Conservation (phyloP, 64 coral and sea anemone species). For the Dendronephthya gigantea region DNA sequence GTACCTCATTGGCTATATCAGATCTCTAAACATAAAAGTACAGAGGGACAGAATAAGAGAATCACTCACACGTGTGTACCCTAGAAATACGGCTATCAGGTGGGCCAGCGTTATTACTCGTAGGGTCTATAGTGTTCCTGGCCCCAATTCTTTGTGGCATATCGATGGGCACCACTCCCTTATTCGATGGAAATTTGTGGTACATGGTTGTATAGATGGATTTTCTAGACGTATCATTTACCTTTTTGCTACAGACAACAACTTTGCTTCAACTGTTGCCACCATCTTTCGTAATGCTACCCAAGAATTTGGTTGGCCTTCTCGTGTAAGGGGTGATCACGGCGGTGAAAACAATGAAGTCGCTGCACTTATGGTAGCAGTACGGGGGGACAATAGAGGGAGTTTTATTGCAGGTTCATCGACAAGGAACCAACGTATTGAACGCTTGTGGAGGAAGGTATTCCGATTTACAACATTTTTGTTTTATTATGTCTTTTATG, state of each 20-base stretch:
- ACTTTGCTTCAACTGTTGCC: slow-evolving; percentile 28
- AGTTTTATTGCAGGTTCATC: slow-evolving; percentile 42
- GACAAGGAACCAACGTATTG: slow-evolving; percentile 44
- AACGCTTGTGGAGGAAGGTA: slow-evolving; percentile 39
- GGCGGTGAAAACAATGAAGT: slow-evolving; percentile 33
- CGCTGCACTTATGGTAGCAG: slow-evolving; percentile 4
- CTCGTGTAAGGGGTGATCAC: slow-evolving; percentile 29
- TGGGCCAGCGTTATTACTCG: slow-evolving; percentile 28
- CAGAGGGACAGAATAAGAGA: slow-evolving; percentile 22
- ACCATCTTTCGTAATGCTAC: slow-evolving; percentile 22
- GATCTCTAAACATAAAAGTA: slow-evolving; percentile 11
- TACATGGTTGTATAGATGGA: neutral
- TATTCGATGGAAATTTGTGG: neutral
- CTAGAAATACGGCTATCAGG: slow-evolving; percentile 9
- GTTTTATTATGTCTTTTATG: slow-evolving; percentile 41
- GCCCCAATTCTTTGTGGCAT: slow-evolving; percentile 41
- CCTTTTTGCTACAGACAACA: slow-evolving; percentile 34
- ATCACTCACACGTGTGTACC: slow-evolving; percentile 22
- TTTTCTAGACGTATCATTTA: slow-evolving; percentile 24
- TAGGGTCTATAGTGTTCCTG: slow-evolving; percentile 27
- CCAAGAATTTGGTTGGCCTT: slow-evolving; percentile 25
- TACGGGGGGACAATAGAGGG: slow-evolving; percentile 37
- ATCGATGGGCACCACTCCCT: slow-evolving; percentile 39
- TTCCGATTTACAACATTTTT: slow-evolving; percentile 38
- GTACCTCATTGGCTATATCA: slow-evolving; percentile 18